phyloP scores from a whole-genome alignment of 2,888 invertebrate species.

The Dilophus febrilis region DNA sequence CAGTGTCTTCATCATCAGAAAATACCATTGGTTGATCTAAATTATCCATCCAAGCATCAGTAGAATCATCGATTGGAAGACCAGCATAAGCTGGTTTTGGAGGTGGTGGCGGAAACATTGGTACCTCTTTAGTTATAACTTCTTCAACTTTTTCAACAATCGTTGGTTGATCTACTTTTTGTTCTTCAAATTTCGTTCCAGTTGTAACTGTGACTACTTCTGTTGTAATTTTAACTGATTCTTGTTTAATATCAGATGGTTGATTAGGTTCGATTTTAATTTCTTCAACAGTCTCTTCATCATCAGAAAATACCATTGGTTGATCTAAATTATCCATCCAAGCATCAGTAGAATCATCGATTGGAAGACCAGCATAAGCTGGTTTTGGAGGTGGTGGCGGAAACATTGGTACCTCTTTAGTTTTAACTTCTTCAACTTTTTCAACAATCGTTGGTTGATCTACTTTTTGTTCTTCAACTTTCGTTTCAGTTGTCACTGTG shows the following conservation, averaged over 20 bases:
- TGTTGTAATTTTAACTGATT: too few species aligned
- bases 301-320: conserved; percentile 23
- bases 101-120: too few species aligned
- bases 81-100: conserved; percentile 17
- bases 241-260: too few species aligned
- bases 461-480: too few species aligned
- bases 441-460: neutral
- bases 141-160: too few species aligned
- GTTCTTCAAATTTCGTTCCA: too few species aligned
- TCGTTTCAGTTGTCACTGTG: too few species aligned
- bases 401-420: conserved; percentile 3
- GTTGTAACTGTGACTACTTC: too few species aligned
- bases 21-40: conserved; percentile 25
- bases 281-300: conserved; percentile 12
- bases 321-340: conserved; percentile 27
- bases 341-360: conserved; percentile 18
- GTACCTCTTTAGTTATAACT: too few species aligned
- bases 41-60: conserved; percentile 14
- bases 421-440: neutral
- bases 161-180: too few species aligned
- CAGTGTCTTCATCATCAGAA: conserved; percentile 19
- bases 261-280: neutral
- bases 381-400: conserved; percentile 7
- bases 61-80: conserved; percentile 19
- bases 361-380: conserved; percentile 15